Conservation (phyloP, 2,113 vertebrate species). For the Meles meles region DNA sequence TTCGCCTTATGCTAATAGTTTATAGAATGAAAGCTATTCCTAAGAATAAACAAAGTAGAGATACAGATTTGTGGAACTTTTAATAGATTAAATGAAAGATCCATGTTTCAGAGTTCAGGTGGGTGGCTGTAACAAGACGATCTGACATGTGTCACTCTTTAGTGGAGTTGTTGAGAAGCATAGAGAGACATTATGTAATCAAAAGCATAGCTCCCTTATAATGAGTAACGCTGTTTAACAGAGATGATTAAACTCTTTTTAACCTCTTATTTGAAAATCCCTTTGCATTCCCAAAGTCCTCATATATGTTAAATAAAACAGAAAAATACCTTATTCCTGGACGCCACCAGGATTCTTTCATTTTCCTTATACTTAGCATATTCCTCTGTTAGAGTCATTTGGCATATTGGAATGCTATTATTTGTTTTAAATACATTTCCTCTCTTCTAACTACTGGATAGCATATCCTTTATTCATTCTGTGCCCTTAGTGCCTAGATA, state of each 20-base stretch:
- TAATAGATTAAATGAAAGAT: background rate
- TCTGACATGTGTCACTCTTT: constrained; percentile 26
- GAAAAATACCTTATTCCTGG: background rate
- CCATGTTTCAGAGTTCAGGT: constrained; percentile 8
- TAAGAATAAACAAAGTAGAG: background rate
- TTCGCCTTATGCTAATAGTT: background rate
- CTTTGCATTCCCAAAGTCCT: background rate
- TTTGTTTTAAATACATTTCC: background rate
- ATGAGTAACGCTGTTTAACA: background rate
- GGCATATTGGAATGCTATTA: background rate
- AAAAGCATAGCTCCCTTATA: constrained; percentile 3
- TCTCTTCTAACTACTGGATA: background rate
- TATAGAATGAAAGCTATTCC: background rate
- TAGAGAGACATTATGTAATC: background rate
- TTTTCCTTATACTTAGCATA: background rate
- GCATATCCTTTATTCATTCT: background rate
- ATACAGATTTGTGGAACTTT: background rate
- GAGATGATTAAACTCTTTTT: background rate
- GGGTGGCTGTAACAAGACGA: background rate
- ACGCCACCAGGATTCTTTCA: background rate
- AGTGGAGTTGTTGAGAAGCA: background rate
- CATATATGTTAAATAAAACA: background rate
- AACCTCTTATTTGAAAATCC: background rate
- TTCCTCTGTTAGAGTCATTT: background rate
- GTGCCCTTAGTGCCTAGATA: background rate